Percentiles rank a stretch among this genome's conserved stretches.
Conservation (phyloP, 2,888 invertebrate genomes). For the Hartigia nigra region DNA sequence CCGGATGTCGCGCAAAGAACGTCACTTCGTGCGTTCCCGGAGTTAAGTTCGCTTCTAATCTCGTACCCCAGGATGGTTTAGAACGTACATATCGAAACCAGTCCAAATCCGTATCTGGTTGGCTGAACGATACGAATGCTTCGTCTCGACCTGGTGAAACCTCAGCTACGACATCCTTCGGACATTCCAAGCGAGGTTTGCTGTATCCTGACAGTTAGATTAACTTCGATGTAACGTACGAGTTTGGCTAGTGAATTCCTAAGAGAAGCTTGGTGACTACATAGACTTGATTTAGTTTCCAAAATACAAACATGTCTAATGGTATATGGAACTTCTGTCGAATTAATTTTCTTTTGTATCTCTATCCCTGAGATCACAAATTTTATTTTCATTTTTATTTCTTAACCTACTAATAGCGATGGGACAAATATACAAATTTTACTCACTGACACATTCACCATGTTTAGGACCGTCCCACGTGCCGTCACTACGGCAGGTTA, state of each 20-base stretch:
- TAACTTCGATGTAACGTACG: not conserved
- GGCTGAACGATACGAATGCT: conserved; percentile 67
- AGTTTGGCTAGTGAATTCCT: not conserved
- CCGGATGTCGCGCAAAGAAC: conserved; percentile 68
- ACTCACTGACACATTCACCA: conserved; percentile 67
- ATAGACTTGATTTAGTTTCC: not conserved
- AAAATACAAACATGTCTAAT: not conserved
- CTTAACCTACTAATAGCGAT: not conserved
- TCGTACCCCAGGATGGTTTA: conserved; percentile 68
- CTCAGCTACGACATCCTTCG: conserved; percentile 66
- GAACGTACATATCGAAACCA: conserved; percentile 68
- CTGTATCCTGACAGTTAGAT: conserved; percentile 61
- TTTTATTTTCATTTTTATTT: not conserved
- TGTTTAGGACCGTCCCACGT: conserved; percentile 66
- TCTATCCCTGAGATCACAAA: not conserved
- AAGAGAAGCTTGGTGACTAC: not conserved
- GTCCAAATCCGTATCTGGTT: conserved; percentile 69
- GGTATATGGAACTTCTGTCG: not conserved
- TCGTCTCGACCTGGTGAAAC: conserved; percentile 64
- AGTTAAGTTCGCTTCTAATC: conserved; percentile 66
- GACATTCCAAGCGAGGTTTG: conserved; percentile 69
- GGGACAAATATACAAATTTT: conserved; percentile 14
- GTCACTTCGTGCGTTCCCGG: conserved; percentile 67
- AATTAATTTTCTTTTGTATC: not conserved
- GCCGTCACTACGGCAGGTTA: conserved; percentile 65